phyloP scores from a whole-genome alignment of 2,113 vertebrate species.

The Laticauda laticaudata region DNA sequence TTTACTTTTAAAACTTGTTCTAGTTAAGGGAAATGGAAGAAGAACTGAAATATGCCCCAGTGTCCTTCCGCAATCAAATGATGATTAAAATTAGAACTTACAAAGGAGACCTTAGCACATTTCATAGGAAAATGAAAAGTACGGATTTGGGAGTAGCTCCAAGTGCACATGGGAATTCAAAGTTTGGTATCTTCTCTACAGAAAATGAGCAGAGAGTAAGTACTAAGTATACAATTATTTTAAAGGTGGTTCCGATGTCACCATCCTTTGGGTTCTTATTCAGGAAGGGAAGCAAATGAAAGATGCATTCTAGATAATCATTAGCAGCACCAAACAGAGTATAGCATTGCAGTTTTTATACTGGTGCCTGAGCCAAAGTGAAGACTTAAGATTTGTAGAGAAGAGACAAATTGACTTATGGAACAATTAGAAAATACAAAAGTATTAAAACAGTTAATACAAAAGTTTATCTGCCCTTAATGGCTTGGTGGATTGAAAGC shows the following conservation, averaged over 20 bases:
- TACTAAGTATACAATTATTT: slow-evolving; percentile 15
- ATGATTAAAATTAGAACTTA: slow-evolving; percentile 83
- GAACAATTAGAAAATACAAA: neutral
- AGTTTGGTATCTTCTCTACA: slow-evolving; percentile 73
- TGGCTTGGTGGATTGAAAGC: neutral
- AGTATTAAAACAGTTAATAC: neutral
- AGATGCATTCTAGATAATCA: neutral
- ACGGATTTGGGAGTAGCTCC: slow-evolving; percentile 67
- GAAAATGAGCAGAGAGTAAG: slow-evolving; percentile 89
- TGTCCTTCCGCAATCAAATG: slow-evolving; percentile 85
- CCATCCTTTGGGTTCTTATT: neutral
- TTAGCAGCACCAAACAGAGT: neutral
- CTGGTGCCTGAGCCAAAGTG: neutral
- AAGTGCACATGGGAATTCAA: slow-evolving; percentile 68
- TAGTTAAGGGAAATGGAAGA: slow-evolving; percentile 93
- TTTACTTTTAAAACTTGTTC: slow-evolving; percentile 22
- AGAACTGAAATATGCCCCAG: slow-evolving; percentile 83
- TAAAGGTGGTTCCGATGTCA: neutral
- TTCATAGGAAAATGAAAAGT: slow-evolving; percentile 86
- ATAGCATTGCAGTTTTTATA: neutral
- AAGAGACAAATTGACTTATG: neutral
- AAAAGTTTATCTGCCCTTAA: neutral
- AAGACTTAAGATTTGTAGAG: neutral
- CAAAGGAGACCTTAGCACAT: slow-evolving; percentile 83
- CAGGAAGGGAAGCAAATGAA: neutral